These are phyloP conservation scores for Colossoma macropomum DNA, from an alignment of 2,113 vertebrate species.

Conservation along the genomic window DNA sequence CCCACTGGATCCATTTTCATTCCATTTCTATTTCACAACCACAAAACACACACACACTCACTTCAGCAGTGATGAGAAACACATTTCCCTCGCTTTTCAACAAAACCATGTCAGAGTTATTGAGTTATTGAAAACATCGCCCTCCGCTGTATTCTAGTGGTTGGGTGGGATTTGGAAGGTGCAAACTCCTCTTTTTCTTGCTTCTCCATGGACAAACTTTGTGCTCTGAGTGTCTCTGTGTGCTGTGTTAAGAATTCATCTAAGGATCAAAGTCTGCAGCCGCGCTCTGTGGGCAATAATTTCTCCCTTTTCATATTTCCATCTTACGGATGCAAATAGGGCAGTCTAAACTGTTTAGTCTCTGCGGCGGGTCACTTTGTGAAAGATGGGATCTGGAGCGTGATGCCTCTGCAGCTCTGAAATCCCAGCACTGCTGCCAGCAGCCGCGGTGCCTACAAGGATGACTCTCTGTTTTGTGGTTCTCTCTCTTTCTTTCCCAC, in stretches of 20 bases:
- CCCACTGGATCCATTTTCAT: constrained; percentile 53
- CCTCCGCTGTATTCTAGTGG: constrained; percentile 53
- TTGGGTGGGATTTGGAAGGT: constrained; percentile 70
- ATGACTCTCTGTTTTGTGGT: constrained; percentile 59
- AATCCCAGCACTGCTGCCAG: constrained; percentile 35
- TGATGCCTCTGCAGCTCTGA: constrained; percentile 54
- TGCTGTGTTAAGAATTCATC: constrained; percentile 61
- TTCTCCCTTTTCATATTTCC: constrained; percentile 73
- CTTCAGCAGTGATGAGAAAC: constrained; percentile 70
- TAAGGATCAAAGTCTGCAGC: constrained; percentile 67
- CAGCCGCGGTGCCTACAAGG: not conserved
- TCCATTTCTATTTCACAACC: constrained; percentile 50
- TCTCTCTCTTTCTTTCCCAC: constrained; percentile 29
- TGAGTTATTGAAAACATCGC: constrained; percentile 64
- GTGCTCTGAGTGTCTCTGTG: constrained; percentile 26
- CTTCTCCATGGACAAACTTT: constrained; percentile 24
- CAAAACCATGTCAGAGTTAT: constrained; percentile 62
- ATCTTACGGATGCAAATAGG: constrained; percentile 65
- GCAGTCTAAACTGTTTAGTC: constrained; percentile 79
- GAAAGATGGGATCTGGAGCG: constrained; percentile 62
- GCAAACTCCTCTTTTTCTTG: constrained; percentile 41
- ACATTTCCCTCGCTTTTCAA: constrained; percentile 64
- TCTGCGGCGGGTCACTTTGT: constrained; percentile 64
- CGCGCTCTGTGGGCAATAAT: constrained; percentile 60
- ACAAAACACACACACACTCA: constrained; percentile 41